phyloP scores from a whole-genome alignment of 2,797 vertebrate genomes.

The Pangasius djambal region DNA sequence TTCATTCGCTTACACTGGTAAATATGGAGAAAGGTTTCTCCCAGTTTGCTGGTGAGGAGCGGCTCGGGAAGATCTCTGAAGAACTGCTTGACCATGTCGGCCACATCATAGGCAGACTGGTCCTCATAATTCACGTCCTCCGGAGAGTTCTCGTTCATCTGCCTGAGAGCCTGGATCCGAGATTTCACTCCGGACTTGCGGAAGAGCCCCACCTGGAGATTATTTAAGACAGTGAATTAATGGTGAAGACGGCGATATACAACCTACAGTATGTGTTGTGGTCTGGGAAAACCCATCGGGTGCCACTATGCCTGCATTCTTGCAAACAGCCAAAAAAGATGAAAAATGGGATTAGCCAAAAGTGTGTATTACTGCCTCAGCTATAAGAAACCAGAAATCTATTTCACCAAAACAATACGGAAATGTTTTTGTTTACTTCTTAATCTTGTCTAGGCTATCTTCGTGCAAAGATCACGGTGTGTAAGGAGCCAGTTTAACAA shows the following conservation, averaged over 20 bases:
- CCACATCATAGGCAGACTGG: slow-evolving; percentile 95
- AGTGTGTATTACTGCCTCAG: not conserved
- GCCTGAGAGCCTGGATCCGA: slow-evolving; percentile 91
- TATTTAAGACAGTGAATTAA: not conserved
- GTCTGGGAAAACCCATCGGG: not conserved
- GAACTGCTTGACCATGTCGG: slow-evolving; percentile 98
- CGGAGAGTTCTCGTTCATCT: slow-evolving; percentile 92
- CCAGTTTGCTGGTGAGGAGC: slow-evolving; percentile 94
- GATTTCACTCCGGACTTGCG: slow-evolving; percentile 98
- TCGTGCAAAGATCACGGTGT: not conserved
- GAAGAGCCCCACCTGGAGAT: slow-evolving; percentile 91
- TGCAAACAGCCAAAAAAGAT: not conserved
- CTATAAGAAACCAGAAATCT: too few species aligned
- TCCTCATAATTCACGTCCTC: slow-evolving; percentile 93
- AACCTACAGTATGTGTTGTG: not conserved
- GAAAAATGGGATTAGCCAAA: not conserved
- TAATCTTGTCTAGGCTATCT: not conserved
- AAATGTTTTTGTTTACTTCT: not conserved
- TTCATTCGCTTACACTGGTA: slow-evolving; percentile 88
- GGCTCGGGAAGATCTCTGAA: slow-evolving; percentile 96
- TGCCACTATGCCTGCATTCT: not conserved
- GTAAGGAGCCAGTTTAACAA: not conserved
- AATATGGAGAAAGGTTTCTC: slow-evolving; percentile 97
- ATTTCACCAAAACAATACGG: slow-evolving; percentile 1
- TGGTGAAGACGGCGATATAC: too few species aligned